Conservation (phyloP, 1,140 invertebrate genomes). For the Eulimnadia texana region DNA sequence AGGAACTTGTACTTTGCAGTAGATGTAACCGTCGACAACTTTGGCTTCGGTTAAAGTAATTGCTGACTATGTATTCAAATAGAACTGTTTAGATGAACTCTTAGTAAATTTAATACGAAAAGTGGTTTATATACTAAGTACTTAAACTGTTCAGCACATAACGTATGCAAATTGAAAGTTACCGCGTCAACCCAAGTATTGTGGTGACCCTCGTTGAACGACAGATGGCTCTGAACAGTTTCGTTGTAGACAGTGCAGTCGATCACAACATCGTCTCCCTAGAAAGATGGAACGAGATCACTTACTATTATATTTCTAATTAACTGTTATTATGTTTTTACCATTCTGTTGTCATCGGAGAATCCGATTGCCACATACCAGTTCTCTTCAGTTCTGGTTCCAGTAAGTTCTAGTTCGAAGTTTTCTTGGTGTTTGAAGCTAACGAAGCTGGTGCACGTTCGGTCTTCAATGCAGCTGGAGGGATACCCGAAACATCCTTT, state of each 20-base stretch:
- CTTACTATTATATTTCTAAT: no score
- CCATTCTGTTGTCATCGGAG: not conserved
- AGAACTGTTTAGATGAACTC: no score
- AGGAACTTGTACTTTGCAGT: conserved; percentile 50
- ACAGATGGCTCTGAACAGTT: not conserved
- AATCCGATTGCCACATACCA: not conserved
- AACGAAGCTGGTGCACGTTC: not conserved
- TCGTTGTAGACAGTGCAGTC: not conserved
- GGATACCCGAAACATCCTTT: not conserved
- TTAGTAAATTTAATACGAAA: no score
- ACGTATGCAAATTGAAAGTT: no score
- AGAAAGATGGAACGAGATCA: not conserved
- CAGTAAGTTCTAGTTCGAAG: not conserved
- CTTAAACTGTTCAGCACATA: no score
- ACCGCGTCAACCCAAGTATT: not conserved
- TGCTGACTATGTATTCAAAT: no score
- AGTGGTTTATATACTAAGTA: no score
- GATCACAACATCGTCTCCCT: not conserved
- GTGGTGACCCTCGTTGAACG: not conserved
- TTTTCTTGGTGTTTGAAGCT: not conserved
- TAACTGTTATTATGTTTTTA: no score
- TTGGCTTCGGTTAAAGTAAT: not conserved
- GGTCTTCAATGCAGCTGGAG: not conserved
- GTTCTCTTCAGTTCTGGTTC: not conserved
- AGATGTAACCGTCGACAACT: conserved; percentile 50